phyloP scores from a whole-genome alignment of 2,888 invertebrate species.

The Nymphalis urticae region DNA sequence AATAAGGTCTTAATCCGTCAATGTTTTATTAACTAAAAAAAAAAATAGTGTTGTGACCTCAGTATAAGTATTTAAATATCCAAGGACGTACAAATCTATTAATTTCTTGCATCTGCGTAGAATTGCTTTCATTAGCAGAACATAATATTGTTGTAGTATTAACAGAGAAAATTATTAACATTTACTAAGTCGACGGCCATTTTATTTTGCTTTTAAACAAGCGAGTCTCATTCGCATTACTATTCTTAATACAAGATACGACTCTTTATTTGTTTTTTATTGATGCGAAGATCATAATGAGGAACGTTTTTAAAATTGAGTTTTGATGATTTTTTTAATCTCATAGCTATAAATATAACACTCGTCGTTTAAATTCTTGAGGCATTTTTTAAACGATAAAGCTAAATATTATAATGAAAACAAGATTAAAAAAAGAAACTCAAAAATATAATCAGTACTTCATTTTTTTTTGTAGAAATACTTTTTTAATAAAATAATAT shows the following conservation, averaged over 20 bases:
- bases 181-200: neutral
- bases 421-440: too few relatives aligned
- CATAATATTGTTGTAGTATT: neutral
- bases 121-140: neutral
- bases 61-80: neutral
- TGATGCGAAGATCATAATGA: neutral
- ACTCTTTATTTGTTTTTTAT: too few relatives aligned
- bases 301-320: neutral
- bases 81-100: neutral
- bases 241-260: neutral
- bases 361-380: too few relatives aligned
- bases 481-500: too few relatives aligned
- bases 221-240: neutral
- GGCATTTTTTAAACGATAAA: too few relatives aligned
- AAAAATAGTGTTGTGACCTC: too few relatives aligned
- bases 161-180: slow-evolving; percentile 1
- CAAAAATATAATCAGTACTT: too few relatives aligned
- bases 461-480: too few relatives aligned
- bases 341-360: too few relatives aligned
- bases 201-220: neutral
- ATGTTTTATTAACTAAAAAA: too few relatives aligned
- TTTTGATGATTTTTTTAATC: too few relatives aligned
- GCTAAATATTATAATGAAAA: too few relatives aligned
- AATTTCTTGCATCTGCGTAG: slow-evolving; percentile 1
- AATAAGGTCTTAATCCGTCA: neutral